Percentiles rank a stretch among this genome's conserved stretches.
Evolutionary conservation across 2,888 invertebrate species (phyloP).

Genomic region (Erannis defoliaria): DNA sequence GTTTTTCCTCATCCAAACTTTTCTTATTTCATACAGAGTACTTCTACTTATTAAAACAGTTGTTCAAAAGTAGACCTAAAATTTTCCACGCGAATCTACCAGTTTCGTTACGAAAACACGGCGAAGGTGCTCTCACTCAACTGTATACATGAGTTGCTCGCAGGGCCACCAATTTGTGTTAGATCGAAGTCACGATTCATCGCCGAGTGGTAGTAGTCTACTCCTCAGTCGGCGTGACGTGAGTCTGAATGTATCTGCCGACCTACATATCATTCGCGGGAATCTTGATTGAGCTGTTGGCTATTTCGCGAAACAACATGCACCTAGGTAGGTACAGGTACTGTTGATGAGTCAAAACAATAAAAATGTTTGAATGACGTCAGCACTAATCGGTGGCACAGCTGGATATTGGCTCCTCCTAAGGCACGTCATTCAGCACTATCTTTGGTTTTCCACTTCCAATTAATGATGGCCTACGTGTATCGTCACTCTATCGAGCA

Average conservation of each 20-base stretch:
- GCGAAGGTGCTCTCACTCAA: not conserved
- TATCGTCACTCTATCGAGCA: too few species aligned
- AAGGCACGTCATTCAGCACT: too few species aligned
- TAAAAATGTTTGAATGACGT: too few species aligned
- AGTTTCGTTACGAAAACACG: not conserved
- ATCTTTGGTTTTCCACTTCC: too few species aligned
- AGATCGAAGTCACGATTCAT: slow-evolving; percentile 6
- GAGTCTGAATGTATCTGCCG: not conserved
- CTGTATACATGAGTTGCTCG: not conserved
- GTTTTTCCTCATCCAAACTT: slow-evolving; percentile 6
- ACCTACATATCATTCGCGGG: not conserved
- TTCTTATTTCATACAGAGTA: not conserved
- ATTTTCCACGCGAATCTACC: not conserved
- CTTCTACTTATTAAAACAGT: not conserved
- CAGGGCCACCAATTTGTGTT: not conserved
- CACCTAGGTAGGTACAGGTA: too few species aligned
- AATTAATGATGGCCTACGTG: too few species aligned
- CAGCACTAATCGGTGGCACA: too few species aligned
- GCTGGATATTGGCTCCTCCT: too few species aligned
- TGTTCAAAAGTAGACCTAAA: not conserved
- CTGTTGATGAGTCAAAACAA: not conserved
- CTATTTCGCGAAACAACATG: not conserved
- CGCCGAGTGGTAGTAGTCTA: not conserved
- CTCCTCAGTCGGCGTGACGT: not conserved
- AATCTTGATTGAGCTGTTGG: not conserved